These are phyloP conservation scores for Acrocephalus kingi DNA, from an alignment of 2,113 vertebrate genomes.

Conservation along the genomic window DNA sequence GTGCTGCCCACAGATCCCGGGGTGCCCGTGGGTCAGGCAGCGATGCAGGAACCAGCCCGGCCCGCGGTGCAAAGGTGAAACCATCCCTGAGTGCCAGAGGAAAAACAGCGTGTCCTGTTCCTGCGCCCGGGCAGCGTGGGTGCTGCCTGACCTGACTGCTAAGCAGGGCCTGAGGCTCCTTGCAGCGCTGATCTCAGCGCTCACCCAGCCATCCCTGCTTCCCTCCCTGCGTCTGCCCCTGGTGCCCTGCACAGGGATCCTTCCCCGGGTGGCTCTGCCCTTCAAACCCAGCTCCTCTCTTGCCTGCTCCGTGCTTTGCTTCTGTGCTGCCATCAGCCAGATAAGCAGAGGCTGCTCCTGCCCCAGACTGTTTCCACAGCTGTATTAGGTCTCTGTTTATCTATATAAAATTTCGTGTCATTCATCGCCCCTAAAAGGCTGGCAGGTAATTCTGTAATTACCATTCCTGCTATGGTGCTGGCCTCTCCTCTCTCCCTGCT, in stretches of 20 bases:
- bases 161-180: background rate
- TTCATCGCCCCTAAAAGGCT: background rate
- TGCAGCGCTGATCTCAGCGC: background rate
- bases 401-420: background rate
- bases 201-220: background rate
- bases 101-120: background rate
- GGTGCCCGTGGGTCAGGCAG: background rate
- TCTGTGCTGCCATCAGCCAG: background rate
- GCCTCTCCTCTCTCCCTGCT: background rate
- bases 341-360: background rate
- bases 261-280: accelerated
- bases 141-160: slow-evolving; percentile 35
- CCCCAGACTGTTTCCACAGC: accelerated
- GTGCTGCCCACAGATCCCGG: background rate
- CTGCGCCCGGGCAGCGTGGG: accelerated
- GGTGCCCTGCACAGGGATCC: accelerated
- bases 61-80: background rate
- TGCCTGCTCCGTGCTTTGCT: background rate
- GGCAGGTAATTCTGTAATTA: background rate
- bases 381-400: background rate
- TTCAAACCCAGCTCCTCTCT: background rate
- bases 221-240: background rate
- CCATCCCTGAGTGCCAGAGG: background rate
- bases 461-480: background rate
- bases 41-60: background rate